phyloP scores from a whole-genome alignment of 2,113 vertebrate species.

The Sander lucioperca region DNA sequence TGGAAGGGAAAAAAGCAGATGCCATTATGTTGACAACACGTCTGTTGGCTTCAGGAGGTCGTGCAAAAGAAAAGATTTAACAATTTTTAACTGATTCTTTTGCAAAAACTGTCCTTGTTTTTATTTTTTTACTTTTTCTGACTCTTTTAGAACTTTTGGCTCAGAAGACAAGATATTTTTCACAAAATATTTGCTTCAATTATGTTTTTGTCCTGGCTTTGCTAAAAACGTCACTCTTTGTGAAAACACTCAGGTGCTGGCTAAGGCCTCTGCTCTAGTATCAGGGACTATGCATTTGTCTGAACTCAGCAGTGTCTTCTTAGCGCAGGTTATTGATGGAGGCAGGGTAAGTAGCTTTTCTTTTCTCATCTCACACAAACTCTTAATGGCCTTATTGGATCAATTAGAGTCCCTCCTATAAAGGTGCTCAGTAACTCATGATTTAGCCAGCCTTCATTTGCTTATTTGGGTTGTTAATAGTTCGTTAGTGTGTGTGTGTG shows the following conservation, averaged over 20 bases:
- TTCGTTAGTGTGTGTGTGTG: not conserved
- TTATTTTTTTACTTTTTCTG: not conserved
- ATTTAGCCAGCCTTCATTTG: slow-evolving; percentile 73
- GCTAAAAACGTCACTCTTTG: slow-evolving; percentile 51
- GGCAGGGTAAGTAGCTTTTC: slow-evolving; percentile 65
- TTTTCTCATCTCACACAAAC: slow-evolving; percentile 70
- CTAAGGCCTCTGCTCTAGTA: slow-evolving; percentile 56
- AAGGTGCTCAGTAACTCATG: slow-evolving; percentile 72
- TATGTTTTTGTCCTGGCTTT: slow-evolving; percentile 40
- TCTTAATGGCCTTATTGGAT: slow-evolving; percentile 76
- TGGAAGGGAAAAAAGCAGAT: not conserved
- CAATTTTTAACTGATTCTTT: not conserved
- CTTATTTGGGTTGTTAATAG: slow-evolving; percentile 69
- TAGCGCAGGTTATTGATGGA: slow-evolving; percentile 71
- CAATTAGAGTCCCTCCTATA: slow-evolving; percentile 68
- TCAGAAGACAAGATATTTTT: not conserved
- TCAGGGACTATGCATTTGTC: slow-evolving; percentile 61
- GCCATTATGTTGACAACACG: not conserved
- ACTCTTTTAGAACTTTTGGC: slow-evolving; percentile 6
- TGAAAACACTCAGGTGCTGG: slow-evolving; percentile 44
- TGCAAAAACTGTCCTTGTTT: not conserved
- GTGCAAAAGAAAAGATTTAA: not conserved
- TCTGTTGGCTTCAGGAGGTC: not conserved
- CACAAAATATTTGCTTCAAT: slow-evolving; percentile 1
- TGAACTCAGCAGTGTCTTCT: slow-evolving; percentile 61